phyloP scores from a whole-genome alignment of 92 coral and sea anemone species.

The Epizoanthus rinbou region DNA sequence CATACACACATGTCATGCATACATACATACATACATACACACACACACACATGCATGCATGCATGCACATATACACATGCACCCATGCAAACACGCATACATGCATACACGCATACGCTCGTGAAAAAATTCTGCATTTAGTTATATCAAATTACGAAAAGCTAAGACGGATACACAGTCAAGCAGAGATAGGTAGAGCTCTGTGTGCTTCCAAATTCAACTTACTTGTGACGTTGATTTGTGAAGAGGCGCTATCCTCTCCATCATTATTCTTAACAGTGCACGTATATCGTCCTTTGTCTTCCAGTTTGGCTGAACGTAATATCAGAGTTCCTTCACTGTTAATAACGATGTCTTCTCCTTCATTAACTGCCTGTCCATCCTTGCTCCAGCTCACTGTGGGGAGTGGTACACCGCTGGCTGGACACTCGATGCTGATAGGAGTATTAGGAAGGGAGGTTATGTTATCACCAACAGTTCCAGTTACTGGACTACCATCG shows the following conservation, averaged over 20 bases:
- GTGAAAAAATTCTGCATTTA: too few relatives aligned
- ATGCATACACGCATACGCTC: too few relatives aligned
- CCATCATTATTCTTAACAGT: conserved; percentile 5
- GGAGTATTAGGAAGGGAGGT: conserved; percentile 10
- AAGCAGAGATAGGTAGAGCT: too few relatives aligned
- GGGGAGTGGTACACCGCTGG: conserved; percentile 12
- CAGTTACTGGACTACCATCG: not conserved
- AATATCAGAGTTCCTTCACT: not conserved
- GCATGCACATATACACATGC: too few relatives aligned
- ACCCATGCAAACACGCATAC: too few relatives aligned
- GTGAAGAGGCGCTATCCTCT: conserved; percentile 11
- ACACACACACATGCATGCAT: too few relatives aligned
- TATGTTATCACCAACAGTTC: conserved; percentile 26
- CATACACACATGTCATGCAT: too few relatives aligned
- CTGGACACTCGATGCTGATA: conserved; percentile 9
- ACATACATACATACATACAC: too few relatives aligned
- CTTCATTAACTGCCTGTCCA: conserved; percentile 9
- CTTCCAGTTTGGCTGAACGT: conserved; percentile 6
- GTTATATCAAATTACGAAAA: too few relatives aligned
- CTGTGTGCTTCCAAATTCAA: not conserved
- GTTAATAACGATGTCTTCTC: not conserved
- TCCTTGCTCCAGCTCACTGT: conserved; percentile 21
- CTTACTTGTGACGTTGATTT: conserved; percentile 23
- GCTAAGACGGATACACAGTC: too few relatives aligned
- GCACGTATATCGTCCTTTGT: conserved; percentile 37